phyloP scores from a whole-genome alignment of 2,797 vertebrate genomes.

The Malurus splendens region DNA sequence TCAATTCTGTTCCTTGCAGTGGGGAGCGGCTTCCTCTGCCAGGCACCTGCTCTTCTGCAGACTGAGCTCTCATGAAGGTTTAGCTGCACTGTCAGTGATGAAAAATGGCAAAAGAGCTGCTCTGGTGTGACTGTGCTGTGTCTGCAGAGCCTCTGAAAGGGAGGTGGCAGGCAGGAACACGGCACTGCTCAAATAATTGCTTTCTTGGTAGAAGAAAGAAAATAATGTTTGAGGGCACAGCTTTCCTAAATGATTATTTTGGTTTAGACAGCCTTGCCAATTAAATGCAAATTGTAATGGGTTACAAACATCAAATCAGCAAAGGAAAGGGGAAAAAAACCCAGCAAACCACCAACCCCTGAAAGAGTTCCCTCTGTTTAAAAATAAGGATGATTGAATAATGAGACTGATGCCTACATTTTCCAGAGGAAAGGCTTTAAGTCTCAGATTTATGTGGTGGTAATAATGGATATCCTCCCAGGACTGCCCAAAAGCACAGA shows the following conservation, averaged over 20 bases:
- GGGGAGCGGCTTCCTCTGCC: conserved; percentile 27
- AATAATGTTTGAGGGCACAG: background rate
- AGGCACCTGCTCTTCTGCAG: conserved; percentile 29
- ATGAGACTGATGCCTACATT: background rate
- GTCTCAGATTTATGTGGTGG: background rate
- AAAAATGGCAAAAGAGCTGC: conserved; percentile 18
- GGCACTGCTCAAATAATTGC: background rate
- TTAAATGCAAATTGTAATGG: conserved; percentile 39
- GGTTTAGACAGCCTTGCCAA: background rate
- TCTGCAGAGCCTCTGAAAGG: background rate
- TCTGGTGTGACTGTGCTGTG: background rate
- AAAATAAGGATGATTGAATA: conserved; percentile 30
- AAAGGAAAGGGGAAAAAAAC: background rate
- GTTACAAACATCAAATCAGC: conserved; percentile 2
- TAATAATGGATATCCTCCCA: background rate
- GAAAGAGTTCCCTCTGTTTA: background rate
- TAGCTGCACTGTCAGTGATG: background rate
- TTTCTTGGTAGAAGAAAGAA: background rate
- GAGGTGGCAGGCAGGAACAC: background rate
- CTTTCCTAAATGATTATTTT: conserved; percentile 49
- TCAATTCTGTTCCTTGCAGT: background rate
- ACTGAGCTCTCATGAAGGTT: conserved; percentile 6
- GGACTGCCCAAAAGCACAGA: background rate
- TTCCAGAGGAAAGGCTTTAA: background rate
- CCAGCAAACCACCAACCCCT: background rate